Percentiles rank a stretch among this genome's conserved stretches.
Conservation (phyloP, 2,113 vertebrate species). For the Melospiza georgiana region DNA sequence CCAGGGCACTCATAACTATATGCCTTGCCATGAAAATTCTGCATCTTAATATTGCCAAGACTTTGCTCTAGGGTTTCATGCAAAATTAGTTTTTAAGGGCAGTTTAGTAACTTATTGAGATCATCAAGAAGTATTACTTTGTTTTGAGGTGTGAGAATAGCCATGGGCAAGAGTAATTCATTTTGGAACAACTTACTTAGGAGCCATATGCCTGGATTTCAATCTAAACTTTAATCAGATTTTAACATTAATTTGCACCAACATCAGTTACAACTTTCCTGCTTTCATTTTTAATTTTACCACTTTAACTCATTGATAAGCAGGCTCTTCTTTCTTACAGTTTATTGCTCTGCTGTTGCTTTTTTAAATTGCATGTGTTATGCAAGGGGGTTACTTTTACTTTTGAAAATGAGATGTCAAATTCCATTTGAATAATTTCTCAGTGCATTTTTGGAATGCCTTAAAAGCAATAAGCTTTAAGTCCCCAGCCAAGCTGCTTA, state of each 20-base stretch:
- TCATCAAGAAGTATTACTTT: constrained; percentile 81
- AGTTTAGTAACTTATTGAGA: constrained; percentile 84
- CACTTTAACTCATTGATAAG: constrained; percentile 37
- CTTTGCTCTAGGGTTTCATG: constrained; percentile 79
- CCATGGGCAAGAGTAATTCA: constrained; percentile 76
- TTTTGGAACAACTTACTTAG: constrained; percentile 73
- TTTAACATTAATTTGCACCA: constrained; percentile 62
- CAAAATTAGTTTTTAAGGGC: constrained; percentile 84
- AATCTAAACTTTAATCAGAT: constrained; percentile 78
- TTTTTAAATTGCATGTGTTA: constrained; percentile 14
- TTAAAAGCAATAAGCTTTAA: constrained; percentile 27
- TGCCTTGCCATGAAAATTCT: constrained; percentile 77
- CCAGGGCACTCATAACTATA: constrained; percentile 72
- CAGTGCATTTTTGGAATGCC: constrained; percentile 5
- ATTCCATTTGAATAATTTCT: constrained; percentile 25
- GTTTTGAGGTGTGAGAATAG: constrained; percentile 79
- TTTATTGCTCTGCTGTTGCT: constrained; percentile 33
- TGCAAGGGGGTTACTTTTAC: background rate
- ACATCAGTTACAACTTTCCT: constrained; percentile 31
- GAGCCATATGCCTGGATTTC: constrained; percentile 65
- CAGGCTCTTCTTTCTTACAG: background rate
- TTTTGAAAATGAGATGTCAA: constrained; percentile 33
- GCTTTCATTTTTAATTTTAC: constrained; percentile 50
- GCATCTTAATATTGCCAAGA: constrained; percentile 78
- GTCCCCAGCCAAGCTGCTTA: constrained; percentile 42